phyloP scores from a whole-genome alignment of 2,113 vertebrate genomes.

The Forbesichthys papilliferus region DNA sequence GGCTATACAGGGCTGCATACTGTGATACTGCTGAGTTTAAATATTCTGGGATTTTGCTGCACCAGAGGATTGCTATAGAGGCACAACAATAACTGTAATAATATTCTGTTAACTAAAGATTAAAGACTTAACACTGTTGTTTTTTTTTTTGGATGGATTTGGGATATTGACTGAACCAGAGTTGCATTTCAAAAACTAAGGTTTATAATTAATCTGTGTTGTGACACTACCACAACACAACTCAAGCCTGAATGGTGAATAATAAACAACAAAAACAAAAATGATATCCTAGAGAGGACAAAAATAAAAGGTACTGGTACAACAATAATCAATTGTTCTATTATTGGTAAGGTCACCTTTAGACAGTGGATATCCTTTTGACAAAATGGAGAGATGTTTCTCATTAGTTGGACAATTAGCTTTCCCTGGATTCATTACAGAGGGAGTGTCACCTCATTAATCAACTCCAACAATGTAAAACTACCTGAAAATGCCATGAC shows the following conservation, averaged over 20 bases:
- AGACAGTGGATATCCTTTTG: constrained; percentile 62
- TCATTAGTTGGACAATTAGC: constrained; percentile 73
- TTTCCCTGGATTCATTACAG: constrained; percentile 67
- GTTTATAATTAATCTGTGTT: too few species aligned
- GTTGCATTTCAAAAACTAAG: too few species aligned
- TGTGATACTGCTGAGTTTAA: too few species aligned
- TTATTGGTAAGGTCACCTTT: constrained; percentile 66
- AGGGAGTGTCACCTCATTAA: constrained; percentile 66
- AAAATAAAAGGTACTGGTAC: neutral
- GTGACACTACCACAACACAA: neutral
- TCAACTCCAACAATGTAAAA: constrained; percentile 60
- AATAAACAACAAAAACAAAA: constrained; percentile 14
- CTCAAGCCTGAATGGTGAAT: neutral
- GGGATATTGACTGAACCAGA: too few species aligned
- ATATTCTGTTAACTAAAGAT: too few species aligned
- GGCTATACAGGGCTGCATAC: neutral
- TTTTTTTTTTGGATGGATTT: too few species aligned
- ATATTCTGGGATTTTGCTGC: too few species aligned
- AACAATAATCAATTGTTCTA: constrained; percentile 25
- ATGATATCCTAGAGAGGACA: constrained; percentile 16
- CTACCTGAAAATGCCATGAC: constrained; percentile 40
- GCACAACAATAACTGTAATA: too few species aligned
- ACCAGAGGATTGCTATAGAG: too few species aligned
- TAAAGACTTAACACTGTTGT: too few species aligned
- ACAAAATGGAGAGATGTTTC: constrained; percentile 69